Evolutionary conservation across 2,113 vertebrate genomes (phyloP).

Genomic region (Jaculus jaculus): DNA sequence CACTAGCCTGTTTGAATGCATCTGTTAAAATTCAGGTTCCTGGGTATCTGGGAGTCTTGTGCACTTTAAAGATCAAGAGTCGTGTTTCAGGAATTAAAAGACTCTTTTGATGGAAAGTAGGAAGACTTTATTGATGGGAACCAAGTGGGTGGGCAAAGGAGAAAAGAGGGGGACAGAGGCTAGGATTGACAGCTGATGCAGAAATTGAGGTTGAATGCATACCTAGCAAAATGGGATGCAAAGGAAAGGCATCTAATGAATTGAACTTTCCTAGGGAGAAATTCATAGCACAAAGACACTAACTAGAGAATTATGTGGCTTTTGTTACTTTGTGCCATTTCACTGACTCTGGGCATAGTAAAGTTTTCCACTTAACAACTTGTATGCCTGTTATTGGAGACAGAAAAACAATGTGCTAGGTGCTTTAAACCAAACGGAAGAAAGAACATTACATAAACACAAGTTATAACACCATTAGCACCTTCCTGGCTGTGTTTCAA

Average conservation of each 20-base stretch:
- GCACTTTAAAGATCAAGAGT: not conserved
- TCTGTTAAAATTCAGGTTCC: constrained; percentile 13
- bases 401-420: not conserved
- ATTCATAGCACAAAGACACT: not conserved
- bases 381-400: not conserved
- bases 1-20: not conserved
- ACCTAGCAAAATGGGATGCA: not conserved
- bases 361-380: not conserved
- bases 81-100: not conserved
- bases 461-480: not conserved
- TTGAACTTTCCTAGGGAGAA: not conserved
- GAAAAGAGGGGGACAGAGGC: not conserved
- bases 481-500: constrained; percentile 61
- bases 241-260: not conserved
- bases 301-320: not conserved
- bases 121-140: not conserved
- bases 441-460: not conserved
- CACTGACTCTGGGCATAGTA: not conserved
- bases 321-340: not conserved
- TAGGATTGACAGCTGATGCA: not conserved
- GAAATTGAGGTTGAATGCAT: not conserved
- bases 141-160: not conserved
- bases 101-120: not conserved
- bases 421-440: not conserved
- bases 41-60: not conserved